These are phyloP conservation scores for Spinibarbus caldwelli DNA, from an alignment of 2,797 vertebrate species.

Conservation along the genomic window DNA sequence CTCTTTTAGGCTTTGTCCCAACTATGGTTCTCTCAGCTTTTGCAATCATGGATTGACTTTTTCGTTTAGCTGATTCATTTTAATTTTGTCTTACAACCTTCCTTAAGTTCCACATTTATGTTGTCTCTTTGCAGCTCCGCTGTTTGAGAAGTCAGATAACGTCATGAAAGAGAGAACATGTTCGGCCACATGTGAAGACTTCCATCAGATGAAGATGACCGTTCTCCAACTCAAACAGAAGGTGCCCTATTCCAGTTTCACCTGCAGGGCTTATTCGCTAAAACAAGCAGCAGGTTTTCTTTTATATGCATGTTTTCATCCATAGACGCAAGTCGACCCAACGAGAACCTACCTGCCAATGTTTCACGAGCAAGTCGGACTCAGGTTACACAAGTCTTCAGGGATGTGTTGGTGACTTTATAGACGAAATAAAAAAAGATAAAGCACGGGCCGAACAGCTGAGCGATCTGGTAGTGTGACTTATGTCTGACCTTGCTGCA, in stretches of 20 bases:
- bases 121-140: constrained; percentile 72
- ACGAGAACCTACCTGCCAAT: constrained; percentile 38
- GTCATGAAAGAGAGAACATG: constrained; percentile 84
- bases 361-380: constrained; percentile 50
- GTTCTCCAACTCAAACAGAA: constrained; percentile 95
- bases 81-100: neutral
- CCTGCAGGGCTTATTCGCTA: constrained; percentile 28
- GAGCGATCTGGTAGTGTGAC: constrained; percentile 44
- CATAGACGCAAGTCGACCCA: constrained; percentile 8
- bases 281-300: constrained; percentile 31
- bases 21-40: neutral
- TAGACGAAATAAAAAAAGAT: constrained; percentile 55
- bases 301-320: constrained; percentile 32
- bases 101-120: neutral
- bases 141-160: constrained; percentile 85
- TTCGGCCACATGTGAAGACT: constrained; percentile 93
- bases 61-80: neutral
- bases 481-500: constrained; percentile 43
- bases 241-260: constrained; percentile 71
- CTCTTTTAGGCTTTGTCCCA: too few species aligned
- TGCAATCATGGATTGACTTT: neutral
- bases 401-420: constrained; percentile 60
- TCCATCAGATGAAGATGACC: constrained; percentile 92
- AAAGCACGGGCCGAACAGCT: constrained; percentile 51
- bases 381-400: constrained; percentile 34